A percentile compares a stretch with the other conserved stretches of the same genome.
Conservation (phyloP, 2,797 vertebrate genomes). For the Masticophis lateralis region DNA sequence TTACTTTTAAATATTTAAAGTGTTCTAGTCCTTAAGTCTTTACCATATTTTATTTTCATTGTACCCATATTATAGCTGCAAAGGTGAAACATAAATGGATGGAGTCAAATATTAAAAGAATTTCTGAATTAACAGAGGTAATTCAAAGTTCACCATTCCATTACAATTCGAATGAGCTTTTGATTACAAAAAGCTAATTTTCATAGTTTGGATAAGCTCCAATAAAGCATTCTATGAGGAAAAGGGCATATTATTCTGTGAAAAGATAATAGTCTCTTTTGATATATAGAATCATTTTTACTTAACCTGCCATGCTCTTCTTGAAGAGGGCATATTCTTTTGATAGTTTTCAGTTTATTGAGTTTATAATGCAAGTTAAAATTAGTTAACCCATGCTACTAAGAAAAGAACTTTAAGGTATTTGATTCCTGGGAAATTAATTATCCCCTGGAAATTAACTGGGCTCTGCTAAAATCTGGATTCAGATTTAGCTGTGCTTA, state of each 20-base stretch:
- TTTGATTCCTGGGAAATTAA: not conserved
- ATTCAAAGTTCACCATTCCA: constrained; percentile 2
- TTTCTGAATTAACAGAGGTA: not conserved
- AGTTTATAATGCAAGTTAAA: not conserved
- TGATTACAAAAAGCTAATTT: not conserved
- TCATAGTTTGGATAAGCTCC: constrained; percentile 10
- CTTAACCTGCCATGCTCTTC: not conserved
- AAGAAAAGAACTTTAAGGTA: not conserved
- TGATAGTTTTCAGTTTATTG: not conserved
- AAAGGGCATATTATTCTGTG: not conserved
- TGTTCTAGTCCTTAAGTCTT: constrained; percentile 21
- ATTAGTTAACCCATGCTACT: not conserved
- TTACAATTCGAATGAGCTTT: not conserved
- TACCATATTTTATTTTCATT: constrained; percentile 13
- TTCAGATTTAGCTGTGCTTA: not conserved
- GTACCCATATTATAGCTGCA: not conserved
- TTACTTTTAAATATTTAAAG: constrained; percentile 52
- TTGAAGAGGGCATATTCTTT: not conserved
- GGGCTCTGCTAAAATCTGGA: not conserved
- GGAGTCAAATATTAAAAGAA: not conserved
- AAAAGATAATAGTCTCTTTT: not conserved
- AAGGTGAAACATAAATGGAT: constrained; percentile 10
- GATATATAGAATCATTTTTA: not conserved
- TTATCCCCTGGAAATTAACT: not conserved
- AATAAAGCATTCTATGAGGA: not conserved